Percentiles rank a stretch among this genome's conserved stretches.
phyloP scores from a whole-genome alignment of 2,113 vertebrate genomes.

The Poeciliopsis prolifica region DNA sequence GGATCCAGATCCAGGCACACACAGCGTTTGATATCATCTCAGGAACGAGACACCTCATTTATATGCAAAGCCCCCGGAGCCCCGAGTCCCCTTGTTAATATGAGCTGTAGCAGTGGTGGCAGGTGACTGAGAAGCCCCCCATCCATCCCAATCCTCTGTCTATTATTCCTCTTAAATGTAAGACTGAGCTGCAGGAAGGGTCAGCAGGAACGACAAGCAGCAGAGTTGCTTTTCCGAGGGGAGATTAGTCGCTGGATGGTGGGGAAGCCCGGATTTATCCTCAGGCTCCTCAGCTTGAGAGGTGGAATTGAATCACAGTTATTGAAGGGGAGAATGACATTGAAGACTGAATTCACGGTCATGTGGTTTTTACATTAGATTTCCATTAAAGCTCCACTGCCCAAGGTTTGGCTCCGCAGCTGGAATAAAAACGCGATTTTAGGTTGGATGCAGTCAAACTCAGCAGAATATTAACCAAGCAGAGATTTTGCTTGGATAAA shows the following conservation, averaged over 20 bases:
- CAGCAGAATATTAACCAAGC: constrained; percentile 11
- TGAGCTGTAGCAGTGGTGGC: constrained; percentile 56
- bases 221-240: constrained; percentile 60
- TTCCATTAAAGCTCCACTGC: constrained; percentile 50
- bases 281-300: constrained; percentile 52
- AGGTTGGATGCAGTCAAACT: constrained; percentile 33
- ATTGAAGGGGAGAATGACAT: constrained; percentile 66
- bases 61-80: constrained; percentile 74
- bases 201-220: constrained; percentile 50
- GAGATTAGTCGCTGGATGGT: constrained; percentile 61
- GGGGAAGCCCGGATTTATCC: constrained; percentile 60
- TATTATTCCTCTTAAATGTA: constrained; percentile 23
- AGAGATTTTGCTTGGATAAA: neutral
- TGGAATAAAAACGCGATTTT: constrained; percentile 42
- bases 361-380: constrained; percentile 73
- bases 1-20: constrained; percentile 26
- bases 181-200: constrained; percentile 54
- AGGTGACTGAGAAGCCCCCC: constrained; percentile 62
- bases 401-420: constrained; percentile 26
- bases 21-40: constrained; percentile 58
- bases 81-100: constrained; percentile 67
- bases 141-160: neutral
- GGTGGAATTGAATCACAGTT: constrained; percentile 62
- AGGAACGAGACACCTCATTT: constrained; percentile 67
- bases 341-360: constrained; percentile 68